Percentiles rank a stretch among this genome's conserved stretches.
phyloP scores from a whole-genome alignment of 2,888 invertebrate genomes.

The Tanypteryx hageni region DNA sequence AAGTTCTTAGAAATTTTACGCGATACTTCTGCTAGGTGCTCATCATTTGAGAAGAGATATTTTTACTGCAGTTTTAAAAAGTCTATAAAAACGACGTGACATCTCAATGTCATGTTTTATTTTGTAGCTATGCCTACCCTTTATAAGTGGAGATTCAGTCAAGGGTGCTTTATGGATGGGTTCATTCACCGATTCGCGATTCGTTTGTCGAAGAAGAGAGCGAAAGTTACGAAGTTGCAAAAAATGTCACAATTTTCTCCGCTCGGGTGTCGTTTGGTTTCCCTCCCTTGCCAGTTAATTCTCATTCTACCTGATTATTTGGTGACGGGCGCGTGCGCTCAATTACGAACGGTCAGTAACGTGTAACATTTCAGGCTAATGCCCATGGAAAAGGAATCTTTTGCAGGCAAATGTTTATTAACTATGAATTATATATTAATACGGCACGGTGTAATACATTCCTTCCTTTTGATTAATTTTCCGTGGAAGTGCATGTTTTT shows the following conservation, averaged over 20 bases:
- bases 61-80: too few species aligned
- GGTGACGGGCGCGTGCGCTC: not conserved
- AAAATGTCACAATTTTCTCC: not conserved
- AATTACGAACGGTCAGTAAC: not conserved
- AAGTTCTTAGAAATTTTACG: not conserved
- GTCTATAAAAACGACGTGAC: too few species aligned
- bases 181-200: not conserved
- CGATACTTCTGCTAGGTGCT: not conserved
- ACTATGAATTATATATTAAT: not conserved
- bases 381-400: conserved; percentile 2
- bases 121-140: too few species aligned
- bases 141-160: too few species aligned
- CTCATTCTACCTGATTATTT: not conserved
- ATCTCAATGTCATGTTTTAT: too few species aligned
- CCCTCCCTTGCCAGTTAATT: not conserved
- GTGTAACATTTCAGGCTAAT: not conserved
- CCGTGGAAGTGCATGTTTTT: not conserved
- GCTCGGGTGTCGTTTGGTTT: not conserved
- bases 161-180: not conserved
- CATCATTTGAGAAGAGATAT: too few species aligned
- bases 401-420: not conserved
- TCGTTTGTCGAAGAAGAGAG: not conserved
- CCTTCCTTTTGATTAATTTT: not conserved
- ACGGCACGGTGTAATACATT: not conserved
- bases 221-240: not conserved